Conservation (phyloP, 2,888 invertebrate species). For the Desoria tigrina region DNA sequence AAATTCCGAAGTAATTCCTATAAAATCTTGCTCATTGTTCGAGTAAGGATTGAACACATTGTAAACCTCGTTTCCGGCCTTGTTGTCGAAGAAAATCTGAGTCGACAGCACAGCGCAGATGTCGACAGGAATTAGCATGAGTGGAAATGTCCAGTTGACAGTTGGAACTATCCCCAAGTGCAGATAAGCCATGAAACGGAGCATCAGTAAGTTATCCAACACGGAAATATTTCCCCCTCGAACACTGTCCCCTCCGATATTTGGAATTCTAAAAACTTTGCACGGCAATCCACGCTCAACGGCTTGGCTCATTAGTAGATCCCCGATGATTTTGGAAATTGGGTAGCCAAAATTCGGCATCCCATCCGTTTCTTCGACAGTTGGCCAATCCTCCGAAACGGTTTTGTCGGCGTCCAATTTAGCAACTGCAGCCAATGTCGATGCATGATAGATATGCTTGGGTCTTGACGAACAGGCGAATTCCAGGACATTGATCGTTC, state of each 20-base stretch:
- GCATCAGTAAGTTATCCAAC: background rate
- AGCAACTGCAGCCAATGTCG: constrained; percentile 26
- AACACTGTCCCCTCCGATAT: constrained; percentile 11
- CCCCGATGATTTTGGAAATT: constrained; percentile 21
- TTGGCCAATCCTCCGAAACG: constrained; percentile 22
- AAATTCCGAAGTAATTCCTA: background rate
- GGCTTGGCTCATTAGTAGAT: constrained; percentile 23
- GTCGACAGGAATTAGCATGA: constrained; percentile 12
- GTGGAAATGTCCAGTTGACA: background rate
- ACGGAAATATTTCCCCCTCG: background rate
- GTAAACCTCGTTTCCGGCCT: constrained; percentile 14
- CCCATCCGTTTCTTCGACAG: constrained; percentile 4
- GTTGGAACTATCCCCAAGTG: constrained; percentile 14
- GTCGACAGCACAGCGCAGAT: constrained; percentile 19
- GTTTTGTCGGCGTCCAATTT: constrained; percentile 20
- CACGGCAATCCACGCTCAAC: constrained; percentile 22
- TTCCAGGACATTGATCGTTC: constrained; percentile 19
- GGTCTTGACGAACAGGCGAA: constrained; percentile 13
- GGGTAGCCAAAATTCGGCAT: constrained; percentile 16
- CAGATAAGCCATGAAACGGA: constrained; percentile 8
- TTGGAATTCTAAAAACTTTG: constrained; percentile 18
- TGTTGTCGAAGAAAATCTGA: constrained; percentile 19
- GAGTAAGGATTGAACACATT: background rate
- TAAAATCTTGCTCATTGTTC: background rate
- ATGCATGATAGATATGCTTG: constrained; percentile 25